These are phyloP conservation scores for Leptodirus hochenwartii DNA, from an alignment of 2,888 invertebrate genomes.

Conservation along the genomic window DNA sequence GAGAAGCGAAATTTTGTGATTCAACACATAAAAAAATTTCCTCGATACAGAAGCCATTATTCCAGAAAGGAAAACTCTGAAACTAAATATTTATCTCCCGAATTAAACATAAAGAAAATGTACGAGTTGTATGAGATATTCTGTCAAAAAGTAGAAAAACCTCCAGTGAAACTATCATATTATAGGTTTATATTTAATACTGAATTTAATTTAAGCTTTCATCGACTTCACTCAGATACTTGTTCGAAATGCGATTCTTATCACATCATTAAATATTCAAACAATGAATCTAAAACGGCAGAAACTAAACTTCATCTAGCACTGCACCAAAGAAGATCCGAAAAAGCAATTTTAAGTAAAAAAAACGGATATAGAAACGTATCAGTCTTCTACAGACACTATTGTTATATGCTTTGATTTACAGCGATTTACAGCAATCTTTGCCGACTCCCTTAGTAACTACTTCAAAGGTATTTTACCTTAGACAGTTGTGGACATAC, in stretches of 20 bases:
- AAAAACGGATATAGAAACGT: conserved; percentile 6
- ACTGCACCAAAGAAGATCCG: conserved; percentile 9
- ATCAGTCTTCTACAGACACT: conserved; percentile 7
- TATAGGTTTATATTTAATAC: conserved; percentile 8
- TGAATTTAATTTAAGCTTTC: conserved; percentile 11
- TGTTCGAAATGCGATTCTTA: conserved; percentile 9
- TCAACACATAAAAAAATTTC: conserved; percentile 8
- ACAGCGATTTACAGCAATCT: conserved; percentile 6
- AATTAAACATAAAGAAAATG: conserved; percentile 9
- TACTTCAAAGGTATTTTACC: conserved; percentile 8
- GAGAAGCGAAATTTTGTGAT: conserved; percentile 7
- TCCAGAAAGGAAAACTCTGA: conserved; percentile 9
- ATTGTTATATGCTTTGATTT: conserved; percentile 7
- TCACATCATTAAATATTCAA: conserved; percentile 8
- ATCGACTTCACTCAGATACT: conserved; percentile 7
- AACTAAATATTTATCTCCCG: conserved; percentile 8
- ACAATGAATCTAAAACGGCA: conserved; percentile 7
- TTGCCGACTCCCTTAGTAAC: conserved; percentile 9
- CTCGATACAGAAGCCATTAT: conserved; percentile 8
- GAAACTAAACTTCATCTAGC: conserved; percentile 7
- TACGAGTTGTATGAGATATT: conserved; percentile 9
- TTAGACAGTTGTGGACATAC: conserved; percentile 12
- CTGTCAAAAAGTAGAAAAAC: conserved; percentile 8
- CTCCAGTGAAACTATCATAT: conserved; percentile 8
- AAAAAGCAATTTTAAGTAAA: conserved; percentile 8